Evolutionary conservation across 2,888 invertebrate species (phyloP), one percentile per base, ranked within the genome.

Genomic region (Platypus cylindrus): DNA sequence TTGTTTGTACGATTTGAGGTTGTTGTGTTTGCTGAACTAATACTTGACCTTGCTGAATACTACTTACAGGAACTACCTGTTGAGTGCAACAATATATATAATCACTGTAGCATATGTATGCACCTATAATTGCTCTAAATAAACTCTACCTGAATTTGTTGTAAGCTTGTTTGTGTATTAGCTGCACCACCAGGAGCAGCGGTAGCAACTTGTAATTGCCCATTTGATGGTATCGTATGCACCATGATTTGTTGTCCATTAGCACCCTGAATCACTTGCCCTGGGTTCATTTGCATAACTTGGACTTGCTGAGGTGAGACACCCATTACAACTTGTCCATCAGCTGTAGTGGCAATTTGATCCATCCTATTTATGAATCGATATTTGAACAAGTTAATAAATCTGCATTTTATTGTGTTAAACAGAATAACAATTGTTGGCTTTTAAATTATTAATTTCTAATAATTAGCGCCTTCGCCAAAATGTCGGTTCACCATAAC

Each of bases 1-100:
- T 73, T 1, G 90, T 82, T 59, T 91, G 93, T 20, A 93, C 78
- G 25, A 93, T 66, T 59, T 91, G 91, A 23, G 85, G 74, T 38
- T 71, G 75, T 46, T 71, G 73, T 4, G 73, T 70, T 22, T 41
- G 49, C 45, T 74, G 74, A 27, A 75, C 66, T 17, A 75, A 63
- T 31, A 74, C 68, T 52, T 73, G 71, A 17, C 70, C 68, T 11
- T 67, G 68, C 3, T 74, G 71, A 30, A 76, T 55, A 54, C 73
- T 74, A 1, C 77, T 75, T 14, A 82, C 69, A 2, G 82, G 81
- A 9, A 82, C 64, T 0, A 82, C 78, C 65, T 82, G 81, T 18
- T 82, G 67, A 32, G n/a, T n/a, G n/a, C n/a, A n/a, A n/a, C n/a
- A n/a, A n/a, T n/a, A n/a, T n/a, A n/a, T n/a, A n/a, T n/a, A n/a